Conservation (phyloP, 1,140 invertebrate species). For the Portunus trituberculatus region DNA sequence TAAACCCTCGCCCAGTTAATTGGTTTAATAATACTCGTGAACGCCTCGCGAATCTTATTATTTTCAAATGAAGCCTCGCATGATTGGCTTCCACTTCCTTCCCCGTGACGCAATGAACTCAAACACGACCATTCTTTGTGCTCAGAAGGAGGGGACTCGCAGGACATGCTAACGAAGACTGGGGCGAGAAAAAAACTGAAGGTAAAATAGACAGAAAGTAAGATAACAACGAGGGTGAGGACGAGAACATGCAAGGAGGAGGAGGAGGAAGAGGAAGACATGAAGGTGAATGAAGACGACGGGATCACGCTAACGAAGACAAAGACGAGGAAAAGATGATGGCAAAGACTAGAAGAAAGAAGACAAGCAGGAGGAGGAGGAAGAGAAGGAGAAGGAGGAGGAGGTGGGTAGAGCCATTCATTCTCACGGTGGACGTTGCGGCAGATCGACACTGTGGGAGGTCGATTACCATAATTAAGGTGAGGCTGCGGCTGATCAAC, state of each 20-base stretch:
- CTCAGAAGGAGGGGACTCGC: too few relatives aligned
- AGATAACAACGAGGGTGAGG: too few relatives aligned
- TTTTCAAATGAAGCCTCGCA: neutral
- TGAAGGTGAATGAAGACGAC: too few relatives aligned
- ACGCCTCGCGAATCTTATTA: neutral
- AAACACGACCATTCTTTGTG: too few relatives aligned
- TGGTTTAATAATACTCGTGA: neutral
- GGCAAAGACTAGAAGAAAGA: neutral
- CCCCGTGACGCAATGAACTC: neutral
- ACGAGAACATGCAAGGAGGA: too few relatives aligned
- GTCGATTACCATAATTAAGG: neutral
- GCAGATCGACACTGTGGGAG: neutral
- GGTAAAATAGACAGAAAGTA: too few relatives aligned
- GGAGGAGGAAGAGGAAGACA: too few relatives aligned
- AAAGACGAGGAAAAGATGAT: neutral
- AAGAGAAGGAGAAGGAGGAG: neutral
- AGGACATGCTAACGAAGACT: too few relatives aligned
- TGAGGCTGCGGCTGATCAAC: neutral
- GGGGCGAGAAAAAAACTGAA: too few relatives aligned
- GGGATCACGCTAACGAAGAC: too few relatives aligned
- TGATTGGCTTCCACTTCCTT: neutral
- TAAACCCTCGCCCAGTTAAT: neutral
- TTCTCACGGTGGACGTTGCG: neutral
- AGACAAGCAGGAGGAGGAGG: neutral
- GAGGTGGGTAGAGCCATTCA: neutral